Percentiles rank a stretch among this genome's conserved stretches.
Conservation (phyloP, 2,888 invertebrate genomes). For the Andricus curvator region DNA sequence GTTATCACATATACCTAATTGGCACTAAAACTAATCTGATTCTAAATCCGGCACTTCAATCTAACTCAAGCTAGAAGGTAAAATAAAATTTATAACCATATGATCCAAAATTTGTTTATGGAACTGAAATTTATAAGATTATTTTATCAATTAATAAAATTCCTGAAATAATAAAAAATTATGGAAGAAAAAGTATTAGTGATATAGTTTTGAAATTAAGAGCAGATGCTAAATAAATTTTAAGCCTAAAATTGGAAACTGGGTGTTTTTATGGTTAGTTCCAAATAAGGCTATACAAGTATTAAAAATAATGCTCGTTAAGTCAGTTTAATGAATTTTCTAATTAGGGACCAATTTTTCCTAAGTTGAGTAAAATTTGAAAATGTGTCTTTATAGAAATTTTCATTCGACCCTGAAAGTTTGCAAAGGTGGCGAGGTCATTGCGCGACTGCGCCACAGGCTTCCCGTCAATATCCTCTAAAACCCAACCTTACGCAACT, state of each 20-base stretch:
- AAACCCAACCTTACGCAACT: slow-evolving; percentile 26
- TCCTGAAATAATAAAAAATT: no score
- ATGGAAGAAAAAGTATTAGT: no score
- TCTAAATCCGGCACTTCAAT: background rate
- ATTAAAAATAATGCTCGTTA: background rate
- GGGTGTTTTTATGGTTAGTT: background rate
- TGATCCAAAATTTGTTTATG: background rate
- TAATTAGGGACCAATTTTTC: background rate
- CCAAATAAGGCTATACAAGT: background rate
- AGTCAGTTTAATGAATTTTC: background rate
- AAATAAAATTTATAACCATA: background rate
- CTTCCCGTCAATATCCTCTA: slow-evolving; percentile 13
- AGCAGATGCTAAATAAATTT: no score
- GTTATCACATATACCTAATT: background rate
- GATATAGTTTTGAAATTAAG: no score
- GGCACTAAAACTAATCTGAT: background rate
- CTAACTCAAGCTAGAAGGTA: background rate
- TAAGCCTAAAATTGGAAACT: background rate
- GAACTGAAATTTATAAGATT: background rate
- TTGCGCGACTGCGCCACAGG: slow-evolving; percentile 12
- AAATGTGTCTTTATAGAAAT: background rate
- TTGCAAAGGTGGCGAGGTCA: background rate
- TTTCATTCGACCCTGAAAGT: background rate
- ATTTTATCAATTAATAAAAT: background rate
- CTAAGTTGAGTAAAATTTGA: background rate